Conservation (phyloP, 1,140 invertebrate genomes). For the Zophobas atratus region DNA sequence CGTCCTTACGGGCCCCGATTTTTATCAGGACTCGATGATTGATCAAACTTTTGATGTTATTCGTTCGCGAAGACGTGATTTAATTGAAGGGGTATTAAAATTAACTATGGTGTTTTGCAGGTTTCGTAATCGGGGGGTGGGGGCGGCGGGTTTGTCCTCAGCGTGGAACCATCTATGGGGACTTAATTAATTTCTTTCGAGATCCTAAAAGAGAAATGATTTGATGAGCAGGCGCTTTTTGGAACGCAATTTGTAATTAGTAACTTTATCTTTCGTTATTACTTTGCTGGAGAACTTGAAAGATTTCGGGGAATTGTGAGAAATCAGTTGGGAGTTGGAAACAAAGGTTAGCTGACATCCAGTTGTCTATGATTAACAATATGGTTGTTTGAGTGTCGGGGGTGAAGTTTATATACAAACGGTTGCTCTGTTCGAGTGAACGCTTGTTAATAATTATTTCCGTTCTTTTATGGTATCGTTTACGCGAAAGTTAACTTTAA, state of each 20-base stretch:
- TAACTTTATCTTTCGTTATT: slow-evolving; percentile 46
- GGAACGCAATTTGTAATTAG: slow-evolving; percentile 44
- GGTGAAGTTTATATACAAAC: too few relatives aligned
- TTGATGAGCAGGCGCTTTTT: slow-evolving; percentile 33
- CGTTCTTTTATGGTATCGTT: too few relatives aligned
- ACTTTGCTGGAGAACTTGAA: slow-evolving; percentile 39
- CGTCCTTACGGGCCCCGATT: background rate
- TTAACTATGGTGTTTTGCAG: slow-evolving; percentile 1
- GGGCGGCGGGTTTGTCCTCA: background rate
- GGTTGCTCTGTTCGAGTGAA: too few relatives aligned
- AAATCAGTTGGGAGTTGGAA: slow-evolving; percentile 3
- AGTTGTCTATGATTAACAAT: too few relatives aligned
- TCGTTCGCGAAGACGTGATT: slow-evolving; percentile 1
- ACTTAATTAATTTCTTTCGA: slow-evolving; percentile 40
- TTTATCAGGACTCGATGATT: slow-evolving; percentile 8
- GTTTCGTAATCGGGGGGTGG: background rate
- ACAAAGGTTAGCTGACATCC: too few relatives aligned
- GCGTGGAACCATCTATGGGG: slow-evolving; percentile 21
- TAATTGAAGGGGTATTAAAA: slow-evolving; percentile 20
- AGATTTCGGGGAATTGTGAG: slow-evolving; percentile 42
- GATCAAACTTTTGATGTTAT: background rate
- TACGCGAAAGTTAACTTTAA: too few relatives aligned
- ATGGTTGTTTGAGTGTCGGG: too few relatives aligned
- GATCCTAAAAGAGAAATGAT: slow-evolving; percentile 32
- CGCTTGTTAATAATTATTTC: too few relatives aligned